phyloP scores from a whole-genome alignment of 2,113 vertebrate genomes.

The Ophthalmolycus amberensis region DNA sequence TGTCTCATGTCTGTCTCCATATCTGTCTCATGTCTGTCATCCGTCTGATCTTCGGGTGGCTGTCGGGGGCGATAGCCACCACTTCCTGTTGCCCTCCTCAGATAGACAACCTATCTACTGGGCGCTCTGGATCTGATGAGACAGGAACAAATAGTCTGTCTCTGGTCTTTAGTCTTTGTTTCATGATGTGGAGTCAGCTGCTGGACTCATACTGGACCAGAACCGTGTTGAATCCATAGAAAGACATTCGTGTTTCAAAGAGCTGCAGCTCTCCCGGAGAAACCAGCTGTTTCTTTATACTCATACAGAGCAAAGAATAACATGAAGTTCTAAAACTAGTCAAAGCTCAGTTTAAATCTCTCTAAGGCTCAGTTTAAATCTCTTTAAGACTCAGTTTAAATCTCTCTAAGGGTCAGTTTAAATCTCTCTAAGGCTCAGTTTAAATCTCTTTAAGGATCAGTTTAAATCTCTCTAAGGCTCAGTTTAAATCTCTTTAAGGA shows the following conservation, averaged over 20 bases:
- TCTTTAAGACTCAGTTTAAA: no score
- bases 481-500: no score
- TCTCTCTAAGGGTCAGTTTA: no score
- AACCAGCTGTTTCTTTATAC: background rate
- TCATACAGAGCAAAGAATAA: background rate
- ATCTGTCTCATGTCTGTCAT: constrained; percentile 50
- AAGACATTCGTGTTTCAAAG: background rate
- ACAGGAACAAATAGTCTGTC: constrained; percentile 60
- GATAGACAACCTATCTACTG: constrained; percentile 47
- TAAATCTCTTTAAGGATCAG: no score
- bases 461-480: no score
- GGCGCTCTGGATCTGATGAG: constrained; percentile 26
- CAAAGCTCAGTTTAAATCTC: background rate
- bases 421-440: no score
- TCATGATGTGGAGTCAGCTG: background rate
- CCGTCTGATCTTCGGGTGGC: constrained; percentile 50
- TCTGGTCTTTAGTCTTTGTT: background rate
- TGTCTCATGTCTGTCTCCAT: no score
- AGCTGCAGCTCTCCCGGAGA: background rate
- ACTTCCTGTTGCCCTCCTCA: constrained; percentile 49
- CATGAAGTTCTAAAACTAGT: no score
- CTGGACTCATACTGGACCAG: background rate
- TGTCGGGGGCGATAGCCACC: constrained; percentile 67
- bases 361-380: no score
- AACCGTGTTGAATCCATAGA: background rate